A percentile compares a stretch with the other conserved stretches of the same genome.
Conservation (phyloP, 1,140 invertebrate species). For the Rhizoglyphus robini region DNA sequence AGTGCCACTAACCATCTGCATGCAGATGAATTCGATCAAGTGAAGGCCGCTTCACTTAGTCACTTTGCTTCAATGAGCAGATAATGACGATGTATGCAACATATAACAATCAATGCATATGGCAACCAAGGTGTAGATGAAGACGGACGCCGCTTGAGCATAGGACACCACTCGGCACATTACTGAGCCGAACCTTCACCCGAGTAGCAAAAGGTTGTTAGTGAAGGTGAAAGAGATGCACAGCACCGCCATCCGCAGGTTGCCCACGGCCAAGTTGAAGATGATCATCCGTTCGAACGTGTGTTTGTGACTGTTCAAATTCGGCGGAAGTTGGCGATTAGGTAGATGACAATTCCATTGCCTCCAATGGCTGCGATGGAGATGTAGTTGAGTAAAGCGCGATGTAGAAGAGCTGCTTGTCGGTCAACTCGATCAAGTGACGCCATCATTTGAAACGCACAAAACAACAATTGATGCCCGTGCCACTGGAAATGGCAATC, state of each 20-base stretch:
- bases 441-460: no score
- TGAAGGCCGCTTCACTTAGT: slow-evolving; percentile 52
- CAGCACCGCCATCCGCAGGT: slow-evolving; percentile 66
- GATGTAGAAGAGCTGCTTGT: not conserved
- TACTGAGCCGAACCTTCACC: slow-evolving; percentile 65
- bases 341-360: slow-evolving; percentile 65
- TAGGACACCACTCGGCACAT: slow-evolving; percentile 64
- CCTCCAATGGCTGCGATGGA: slow-evolving; percentile 55
- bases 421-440: no score
- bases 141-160: slow-evolving; percentile 35
- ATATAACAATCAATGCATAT: slow-evolving; percentile 33
- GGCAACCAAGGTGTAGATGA: slow-evolving; percentile 47
- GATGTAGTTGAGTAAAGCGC: slow-evolving; percentile 12
- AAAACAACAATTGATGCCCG: no score
- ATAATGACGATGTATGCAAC: slow-evolving; percentile 76
- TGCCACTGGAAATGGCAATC: no score
- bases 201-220: slow-evolving; percentile 51
- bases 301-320: slow-evolving; percentile 78
- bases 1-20: slow-evolving; percentile 61
- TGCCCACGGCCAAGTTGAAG: slow-evolving; percentile 65
- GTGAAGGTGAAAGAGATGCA: slow-evolving; percentile 73
- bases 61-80: slow-evolving; percentile 65
- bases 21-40: slow-evolving; percentile 57
- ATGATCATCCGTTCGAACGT: no score
- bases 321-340: slow-evolving; percentile 55